A percentile compares a stretch with the other conserved stretches of the same genome.
These are phyloP conservation scores for Esperia sulphurella DNA, from an alignment of 2,888 invertebrate genomes.

Conservation along the genomic window DNA sequence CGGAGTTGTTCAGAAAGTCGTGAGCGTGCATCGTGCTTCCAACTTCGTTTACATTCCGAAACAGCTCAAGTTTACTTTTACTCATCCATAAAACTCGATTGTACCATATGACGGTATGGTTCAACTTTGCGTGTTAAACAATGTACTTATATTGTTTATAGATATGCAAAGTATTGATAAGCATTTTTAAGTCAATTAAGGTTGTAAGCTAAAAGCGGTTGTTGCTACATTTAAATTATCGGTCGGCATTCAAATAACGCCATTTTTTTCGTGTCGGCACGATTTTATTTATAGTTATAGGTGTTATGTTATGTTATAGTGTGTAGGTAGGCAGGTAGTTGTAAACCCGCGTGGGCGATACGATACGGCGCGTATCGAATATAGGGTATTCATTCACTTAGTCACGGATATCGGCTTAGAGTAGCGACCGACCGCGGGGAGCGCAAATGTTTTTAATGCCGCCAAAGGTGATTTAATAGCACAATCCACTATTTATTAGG, in stretches of 20 bases:
- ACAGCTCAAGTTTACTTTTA: slow-evolving; percentile 39
- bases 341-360: slow-evolving; percentile 60
- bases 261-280: slow-evolving; percentile 78
- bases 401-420: slow-evolving; percentile 42
- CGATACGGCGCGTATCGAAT: slow-evolving; percentile 42
- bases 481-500: neutral
- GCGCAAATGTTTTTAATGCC: neutral
- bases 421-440: slow-evolving; percentile 20
- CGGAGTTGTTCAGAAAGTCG: slow-evolving; percentile 80
- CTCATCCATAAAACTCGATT: slow-evolving; percentile 26
- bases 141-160: slow-evolving; percentile 32
- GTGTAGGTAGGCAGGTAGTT: slow-evolving; percentile 23
- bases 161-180: slow-evolving; percentile 63
- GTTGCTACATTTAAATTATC: slow-evolving; percentile 80
- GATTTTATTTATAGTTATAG: slow-evolving; percentile 69
- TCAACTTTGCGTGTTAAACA: slow-evolving; percentile 24
- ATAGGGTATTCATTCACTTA: slow-evolving; percentile 50
- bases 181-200: slow-evolving; percentile 80
- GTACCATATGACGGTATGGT: slow-evolving; percentile 28
- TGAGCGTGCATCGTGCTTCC: slow-evolving; percentile 79
- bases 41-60: slow-evolving; percentile 46
- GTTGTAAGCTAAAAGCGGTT: slow-evolving; percentile 80
- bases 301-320: slow-evolving; percentile 49
- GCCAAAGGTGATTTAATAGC: neutral
- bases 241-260: slow-evolving; percentile 78